Evolutionary conservation across 2,888 invertebrate species (phyloP).

Genomic region (Clunio marinus): DNA sequence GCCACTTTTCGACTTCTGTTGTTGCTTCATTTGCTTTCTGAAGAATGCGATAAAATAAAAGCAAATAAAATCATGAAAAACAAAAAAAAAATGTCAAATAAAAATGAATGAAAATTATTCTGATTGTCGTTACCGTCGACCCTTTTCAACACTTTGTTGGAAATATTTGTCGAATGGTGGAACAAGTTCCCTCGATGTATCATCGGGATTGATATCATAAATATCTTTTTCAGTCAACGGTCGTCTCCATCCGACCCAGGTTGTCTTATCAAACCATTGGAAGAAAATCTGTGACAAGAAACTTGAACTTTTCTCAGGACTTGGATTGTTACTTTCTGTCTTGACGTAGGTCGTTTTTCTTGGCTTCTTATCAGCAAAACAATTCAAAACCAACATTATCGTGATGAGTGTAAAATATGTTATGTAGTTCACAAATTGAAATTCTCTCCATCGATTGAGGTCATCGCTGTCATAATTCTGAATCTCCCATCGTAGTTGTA

Average conservation of each 20-base stretch:
- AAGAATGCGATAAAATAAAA: no score
- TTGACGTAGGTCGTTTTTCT: constrained; percentile 35
- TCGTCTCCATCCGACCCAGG: constrained; percentile 53
- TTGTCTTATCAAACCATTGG: constrained; percentile 55
- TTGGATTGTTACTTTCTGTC: constrained; percentile 32
- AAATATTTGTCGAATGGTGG: constrained; percentile 50
- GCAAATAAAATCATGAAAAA: no score
- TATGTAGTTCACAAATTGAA: constrained; percentile 45
- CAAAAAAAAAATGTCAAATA: neutral
- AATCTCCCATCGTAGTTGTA: constrained; percentile 41
- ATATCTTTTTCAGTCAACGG: constrained; percentile 54
- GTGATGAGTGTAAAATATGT: constrained; percentile 48
- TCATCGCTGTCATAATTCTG: constrained; percentile 27
- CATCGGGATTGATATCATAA: constrained; percentile 53
- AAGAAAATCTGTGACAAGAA: constrained; percentile 45
- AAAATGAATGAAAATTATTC: neutral
- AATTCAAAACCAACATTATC: constrained; percentile 46
- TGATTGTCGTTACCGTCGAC: constrained; percentile 41
- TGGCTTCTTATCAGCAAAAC: constrained; percentile 48
- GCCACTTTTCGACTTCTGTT: neutral
- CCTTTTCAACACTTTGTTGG: constrained; percentile 45
- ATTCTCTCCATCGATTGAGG: constrained; percentile 17
- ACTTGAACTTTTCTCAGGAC: constrained; percentile 43
- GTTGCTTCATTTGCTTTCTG: constrained; percentile 7
- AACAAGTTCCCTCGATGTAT: constrained; percentile 47